Base-by-base conservation (phyloP, 2,113 vertebrate genomes). In the Trematomus loennbergii region DNA sequence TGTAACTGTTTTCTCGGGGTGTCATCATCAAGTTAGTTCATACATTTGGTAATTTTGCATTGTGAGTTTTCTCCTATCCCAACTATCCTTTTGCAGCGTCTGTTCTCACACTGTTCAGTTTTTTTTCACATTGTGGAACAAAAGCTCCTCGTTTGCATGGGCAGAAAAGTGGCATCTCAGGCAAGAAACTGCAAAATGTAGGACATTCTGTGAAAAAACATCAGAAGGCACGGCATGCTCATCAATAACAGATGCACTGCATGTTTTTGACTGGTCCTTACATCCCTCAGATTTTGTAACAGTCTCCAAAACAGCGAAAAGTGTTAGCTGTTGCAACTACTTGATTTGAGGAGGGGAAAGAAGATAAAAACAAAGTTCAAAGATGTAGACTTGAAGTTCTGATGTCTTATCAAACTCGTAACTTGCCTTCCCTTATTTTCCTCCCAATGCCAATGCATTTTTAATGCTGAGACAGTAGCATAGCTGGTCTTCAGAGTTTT, bases 401-500 rank as follows among this genome's bases (percentile, higher is more conserved):
- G 85, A 91, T 91, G 87, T 89, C 84, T 89, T 93, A 91, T 90
- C 90, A 88, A 84, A 91, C 86, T 90, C 62, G 13, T 67, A 85
- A 86, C 85, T 87, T 84, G 71, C 81, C 78, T 67, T 75, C 63
- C 69, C 86, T 59, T 64, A 53, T 78, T 86, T 83, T 77, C 63
- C 84, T 81, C 89, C 78, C 77, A 60, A 60, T 53, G 65, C 81
- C 82, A 59, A 90, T 94, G 84, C 81, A 93, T 93, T 91, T 93
- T 93, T 94, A 89, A 94, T 93, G 92, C 81, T 74, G 86, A 85
- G 91, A 92, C 91, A 91, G 90, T 92, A 90, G 60, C 88, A 64
- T 61, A 65, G 86, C 89, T 85, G 81, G 84, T 90, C 88, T 85
- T 88, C 90, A 61, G 91, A 90, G 87, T 92, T 92, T 87, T 92